Evolutionary conservation across 2,888 invertebrate species (phyloP).

Genomic region (Sphaeridia pumilis): DNA sequence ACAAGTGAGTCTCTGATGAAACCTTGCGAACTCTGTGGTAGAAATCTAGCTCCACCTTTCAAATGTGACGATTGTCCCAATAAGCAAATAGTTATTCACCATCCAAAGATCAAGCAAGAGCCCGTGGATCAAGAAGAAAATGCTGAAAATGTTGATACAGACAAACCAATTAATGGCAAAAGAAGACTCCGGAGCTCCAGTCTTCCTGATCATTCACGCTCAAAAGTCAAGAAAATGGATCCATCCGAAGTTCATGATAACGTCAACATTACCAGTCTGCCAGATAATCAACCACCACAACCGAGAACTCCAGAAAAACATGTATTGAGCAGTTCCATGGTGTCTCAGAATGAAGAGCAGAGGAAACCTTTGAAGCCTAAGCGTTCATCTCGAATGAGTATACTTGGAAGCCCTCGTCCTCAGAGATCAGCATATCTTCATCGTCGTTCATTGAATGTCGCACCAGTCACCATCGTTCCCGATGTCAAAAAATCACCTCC

Average conservation of each 20-base stretch:
- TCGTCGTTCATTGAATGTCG: too few species aligned
- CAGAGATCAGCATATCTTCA: not conserved
- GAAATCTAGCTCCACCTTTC: not conserved
- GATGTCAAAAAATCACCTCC: not conserved
- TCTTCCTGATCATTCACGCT: too few species aligned
- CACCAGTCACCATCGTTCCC: too few species aligned
- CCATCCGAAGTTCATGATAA: not conserved
- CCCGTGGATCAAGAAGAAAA: not conserved
- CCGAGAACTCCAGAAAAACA: too few species aligned
- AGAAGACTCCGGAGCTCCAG: too few species aligned
- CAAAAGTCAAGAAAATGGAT: not conserved
- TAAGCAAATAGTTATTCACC: not conserved
- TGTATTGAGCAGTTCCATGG: not conserved
- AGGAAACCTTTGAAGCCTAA: not conserved
- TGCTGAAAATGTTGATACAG: not conserved
- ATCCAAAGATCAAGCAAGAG: not conserved
- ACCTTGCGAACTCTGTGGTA: not conserved
- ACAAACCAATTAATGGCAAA: not conserved
- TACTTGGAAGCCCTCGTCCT: not conserved
- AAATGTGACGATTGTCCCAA: not conserved
- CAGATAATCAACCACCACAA: not conserved
- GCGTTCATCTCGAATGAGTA: not conserved
- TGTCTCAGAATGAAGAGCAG: not conserved
- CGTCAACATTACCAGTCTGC: not conserved
- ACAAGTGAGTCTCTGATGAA: not conserved